These are phyloP conservation scores for Lophura nycthemera DNA, from an alignment of 2,113 vertebrate genomes.

Conservation along the genomic window DNA sequence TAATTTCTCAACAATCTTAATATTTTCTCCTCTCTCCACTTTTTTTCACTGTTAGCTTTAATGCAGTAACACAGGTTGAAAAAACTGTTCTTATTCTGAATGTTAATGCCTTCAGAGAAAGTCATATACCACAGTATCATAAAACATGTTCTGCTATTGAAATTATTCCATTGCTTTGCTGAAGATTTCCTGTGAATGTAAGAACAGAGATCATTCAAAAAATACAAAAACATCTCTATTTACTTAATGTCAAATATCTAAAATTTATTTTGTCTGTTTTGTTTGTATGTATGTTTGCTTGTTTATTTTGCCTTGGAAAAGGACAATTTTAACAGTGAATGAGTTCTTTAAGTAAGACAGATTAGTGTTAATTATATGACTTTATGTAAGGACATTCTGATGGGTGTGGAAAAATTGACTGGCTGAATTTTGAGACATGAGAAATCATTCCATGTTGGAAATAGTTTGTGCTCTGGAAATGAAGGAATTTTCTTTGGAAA, in stretches of 20 bases:
- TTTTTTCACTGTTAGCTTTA: background rate
- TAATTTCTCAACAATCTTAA: background rate
- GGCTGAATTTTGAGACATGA: background rate
- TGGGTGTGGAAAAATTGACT: background rate
- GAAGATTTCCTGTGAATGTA: fast-evolving
- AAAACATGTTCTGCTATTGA: background rate
- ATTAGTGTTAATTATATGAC: background rate
- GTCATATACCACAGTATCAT: fast-evolving
- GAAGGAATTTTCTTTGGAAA: background rate
- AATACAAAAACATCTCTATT: background rate
- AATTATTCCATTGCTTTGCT: background rate
- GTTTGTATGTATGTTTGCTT: background rate
- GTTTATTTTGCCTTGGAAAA: background rate
- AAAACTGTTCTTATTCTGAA: background rate
- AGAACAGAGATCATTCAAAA: background rate
- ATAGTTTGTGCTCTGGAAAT: fast-evolving
- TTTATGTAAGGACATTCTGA: background rate
- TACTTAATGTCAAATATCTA: background rate
- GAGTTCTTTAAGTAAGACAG: background rate
- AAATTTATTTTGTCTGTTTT: background rate
- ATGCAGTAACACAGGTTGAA: background rate
- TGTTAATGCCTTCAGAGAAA: background rate
- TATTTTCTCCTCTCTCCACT: background rate
- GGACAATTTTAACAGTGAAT: background rate
- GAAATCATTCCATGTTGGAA: background rate